Evolutionary conservation across 2,797 vertebrate species (phyloP).

Genomic region (Molossus molossus): DNA sequence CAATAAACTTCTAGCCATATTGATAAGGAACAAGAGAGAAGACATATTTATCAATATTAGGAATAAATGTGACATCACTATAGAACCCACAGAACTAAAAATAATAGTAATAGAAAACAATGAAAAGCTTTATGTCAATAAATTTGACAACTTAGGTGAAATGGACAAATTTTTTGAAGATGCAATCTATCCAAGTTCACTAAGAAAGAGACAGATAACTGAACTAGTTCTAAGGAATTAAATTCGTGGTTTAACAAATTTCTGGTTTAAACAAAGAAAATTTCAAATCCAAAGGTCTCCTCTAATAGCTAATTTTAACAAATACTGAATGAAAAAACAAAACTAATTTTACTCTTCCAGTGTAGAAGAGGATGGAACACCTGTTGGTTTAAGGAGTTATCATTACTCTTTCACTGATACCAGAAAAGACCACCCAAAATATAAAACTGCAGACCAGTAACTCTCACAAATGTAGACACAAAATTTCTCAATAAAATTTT

Average conservation of each 20-base stretch:
- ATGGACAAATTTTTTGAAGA: neutral
- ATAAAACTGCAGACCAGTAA: neutral
- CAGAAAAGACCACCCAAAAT: neutral
- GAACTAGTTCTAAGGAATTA: neutral
- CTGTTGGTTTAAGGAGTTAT: neutral
- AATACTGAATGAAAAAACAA: neutral
- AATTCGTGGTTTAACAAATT: neutral
- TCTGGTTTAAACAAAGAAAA: neutral
- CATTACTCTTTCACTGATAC: neutral
- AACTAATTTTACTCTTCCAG: neutral
- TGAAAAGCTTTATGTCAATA: neutral
- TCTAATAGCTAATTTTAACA: neutral
- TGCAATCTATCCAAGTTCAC: neutral
- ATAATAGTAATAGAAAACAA: neutral
- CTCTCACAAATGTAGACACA: neutral
- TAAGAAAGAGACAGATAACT: neutral
- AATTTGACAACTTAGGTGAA: neutral
- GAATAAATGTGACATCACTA: neutral
- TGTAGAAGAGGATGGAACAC: neutral
- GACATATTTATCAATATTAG: neutral
- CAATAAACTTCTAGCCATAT: neutral
- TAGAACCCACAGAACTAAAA: neutral
- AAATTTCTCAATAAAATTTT: neutral
- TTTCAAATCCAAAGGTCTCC: neutral
- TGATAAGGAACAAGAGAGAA: neutral